Conservation (phyloP, 2,888 invertebrate genomes). For the Ophion slaviceki region DNA sequence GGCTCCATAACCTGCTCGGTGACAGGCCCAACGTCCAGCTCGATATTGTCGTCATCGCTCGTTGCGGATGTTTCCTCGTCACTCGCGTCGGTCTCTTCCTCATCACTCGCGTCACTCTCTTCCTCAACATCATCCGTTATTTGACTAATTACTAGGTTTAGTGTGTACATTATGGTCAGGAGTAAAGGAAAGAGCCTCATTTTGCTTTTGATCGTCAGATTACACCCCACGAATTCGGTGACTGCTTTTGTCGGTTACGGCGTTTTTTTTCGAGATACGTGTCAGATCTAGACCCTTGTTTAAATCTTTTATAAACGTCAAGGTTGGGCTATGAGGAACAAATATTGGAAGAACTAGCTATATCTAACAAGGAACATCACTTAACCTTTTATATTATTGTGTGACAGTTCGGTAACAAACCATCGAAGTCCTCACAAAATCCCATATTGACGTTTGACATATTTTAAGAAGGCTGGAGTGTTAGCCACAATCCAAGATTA, state of each 20-base stretch:
- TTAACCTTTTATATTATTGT: too few relatives aligned
- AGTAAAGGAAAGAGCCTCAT: constrained; percentile 31
- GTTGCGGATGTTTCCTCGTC: constrained; percentile 8
- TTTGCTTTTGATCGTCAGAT: neutral
- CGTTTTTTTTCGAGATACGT: neutral
- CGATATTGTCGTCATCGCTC: constrained; percentile 62
- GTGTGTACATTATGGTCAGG: constrained; percentile 46
- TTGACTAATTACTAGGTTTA: constrained; percentile 37
- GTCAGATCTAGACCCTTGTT: neutral
- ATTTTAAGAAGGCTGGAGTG: too few relatives aligned
- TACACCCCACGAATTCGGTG: neutral
- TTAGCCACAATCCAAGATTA: too few relatives aligned
- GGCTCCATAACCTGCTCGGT: constrained; percentile 76
- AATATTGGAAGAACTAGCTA: too few relatives aligned
- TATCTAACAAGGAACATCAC: too few relatives aligned
- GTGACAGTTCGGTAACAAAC: too few relatives aligned
- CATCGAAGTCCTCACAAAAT: too few relatives aligned
- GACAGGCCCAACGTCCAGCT: constrained; percentile 68
- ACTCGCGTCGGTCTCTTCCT: constrained; percentile 20
- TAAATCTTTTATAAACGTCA: neutral
- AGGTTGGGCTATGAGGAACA: too few relatives aligned
- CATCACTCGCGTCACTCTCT: constrained; percentile 50
- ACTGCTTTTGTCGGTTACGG: neutral
- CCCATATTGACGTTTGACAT: too few relatives aligned
- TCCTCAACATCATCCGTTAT: constrained; percentile 27